These are phyloP conservation scores for Poecilia velifera DNA, from an alignment of 2,797 vertebrate genomes.

Conservation along the genomic window DNA sequence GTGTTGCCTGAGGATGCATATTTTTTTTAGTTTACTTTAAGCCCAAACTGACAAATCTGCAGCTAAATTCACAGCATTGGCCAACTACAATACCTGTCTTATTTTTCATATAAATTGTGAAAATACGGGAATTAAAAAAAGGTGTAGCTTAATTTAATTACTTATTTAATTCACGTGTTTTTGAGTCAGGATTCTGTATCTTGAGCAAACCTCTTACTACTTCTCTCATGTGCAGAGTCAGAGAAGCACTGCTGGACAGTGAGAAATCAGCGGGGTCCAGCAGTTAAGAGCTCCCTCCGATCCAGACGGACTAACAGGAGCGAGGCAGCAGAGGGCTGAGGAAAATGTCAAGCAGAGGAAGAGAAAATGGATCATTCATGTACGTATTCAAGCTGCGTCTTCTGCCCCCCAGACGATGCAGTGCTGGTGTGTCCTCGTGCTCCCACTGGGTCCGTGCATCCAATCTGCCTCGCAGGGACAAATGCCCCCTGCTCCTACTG, in stretches of 20 bases:
- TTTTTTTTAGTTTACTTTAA: background rate
- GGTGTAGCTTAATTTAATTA: background rate
- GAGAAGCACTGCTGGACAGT: slow-evolving; percentile 33
- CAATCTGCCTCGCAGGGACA: slow-evolving; percentile 64
- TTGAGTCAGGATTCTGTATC: background rate
- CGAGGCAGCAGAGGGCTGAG: slow-evolving; percentile 36
- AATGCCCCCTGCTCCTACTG: slow-evolving; percentile 59
- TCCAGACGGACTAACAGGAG: slow-evolving; percentile 37
- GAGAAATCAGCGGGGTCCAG: slow-evolving; percentile 38
- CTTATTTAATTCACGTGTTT: background rate
- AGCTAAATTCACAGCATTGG: background rate
- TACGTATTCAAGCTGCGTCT: slow-evolving; percentile 67
- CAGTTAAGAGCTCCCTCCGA: slow-evolving; percentile 32
- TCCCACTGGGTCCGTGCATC: slow-evolving; percentile 61
- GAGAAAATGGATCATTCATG: slow-evolving; percentile 61
- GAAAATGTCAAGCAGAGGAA: slow-evolving; percentile 35
- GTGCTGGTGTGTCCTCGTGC: slow-evolving; percentile 55
- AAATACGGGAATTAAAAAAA: background rate
- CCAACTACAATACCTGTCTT: background rate
- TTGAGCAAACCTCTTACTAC: background rate
- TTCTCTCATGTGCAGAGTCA: slow-evolving; percentile 13
- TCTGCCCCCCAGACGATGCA: slow-evolving; percentile 38
- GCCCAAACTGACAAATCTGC: background rate
- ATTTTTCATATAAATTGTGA: background rate
- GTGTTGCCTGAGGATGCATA: background rate